These are phyloP conservation scores for Tragulus kanchil DNA, from an alignment of 2,113 vertebrate genomes.

Conservation along the genomic window DNA sequence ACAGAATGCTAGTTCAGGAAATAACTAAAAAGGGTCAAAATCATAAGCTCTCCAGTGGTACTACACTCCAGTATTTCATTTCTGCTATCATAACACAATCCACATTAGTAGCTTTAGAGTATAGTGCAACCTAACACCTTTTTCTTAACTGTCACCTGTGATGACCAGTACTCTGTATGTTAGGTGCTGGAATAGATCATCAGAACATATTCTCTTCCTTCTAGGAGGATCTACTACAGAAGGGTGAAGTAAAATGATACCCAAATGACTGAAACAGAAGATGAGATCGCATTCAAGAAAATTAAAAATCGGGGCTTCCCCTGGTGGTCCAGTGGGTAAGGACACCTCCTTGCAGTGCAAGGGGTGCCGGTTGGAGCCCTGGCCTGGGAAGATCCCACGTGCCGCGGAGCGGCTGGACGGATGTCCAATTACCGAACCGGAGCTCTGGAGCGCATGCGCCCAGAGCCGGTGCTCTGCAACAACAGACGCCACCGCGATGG, in stretches of 20 bases:
- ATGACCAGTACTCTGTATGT: background rate
- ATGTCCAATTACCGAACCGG: too few relatives aligned
- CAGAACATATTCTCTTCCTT: background rate
- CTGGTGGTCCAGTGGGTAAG: too few relatives aligned
- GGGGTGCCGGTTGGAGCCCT: too few relatives aligned
- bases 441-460: too few relatives aligned
- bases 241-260: background rate
- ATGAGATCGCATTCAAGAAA: background rate
- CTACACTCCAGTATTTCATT: background rate
- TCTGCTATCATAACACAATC: background rate
- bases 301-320: background rate
- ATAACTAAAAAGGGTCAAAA: background rate
- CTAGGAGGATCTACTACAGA: background rate
- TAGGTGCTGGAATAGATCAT: background rate
- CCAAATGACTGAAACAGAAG: background rate
- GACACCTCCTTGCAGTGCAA: too few relatives aligned
- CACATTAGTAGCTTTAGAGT: background rate
- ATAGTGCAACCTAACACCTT: background rate
- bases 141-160: background rate
- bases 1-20: conserved; percentile 5
- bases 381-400: too few relatives aligned
- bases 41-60: background rate
- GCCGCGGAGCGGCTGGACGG: too few relatives aligned
- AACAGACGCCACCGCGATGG: too few relatives aligned
- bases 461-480: too few relatives aligned